Base-by-base conservation (phyloP, 2,888 invertebrate species). In the Drosophila helvetica region DNA sequence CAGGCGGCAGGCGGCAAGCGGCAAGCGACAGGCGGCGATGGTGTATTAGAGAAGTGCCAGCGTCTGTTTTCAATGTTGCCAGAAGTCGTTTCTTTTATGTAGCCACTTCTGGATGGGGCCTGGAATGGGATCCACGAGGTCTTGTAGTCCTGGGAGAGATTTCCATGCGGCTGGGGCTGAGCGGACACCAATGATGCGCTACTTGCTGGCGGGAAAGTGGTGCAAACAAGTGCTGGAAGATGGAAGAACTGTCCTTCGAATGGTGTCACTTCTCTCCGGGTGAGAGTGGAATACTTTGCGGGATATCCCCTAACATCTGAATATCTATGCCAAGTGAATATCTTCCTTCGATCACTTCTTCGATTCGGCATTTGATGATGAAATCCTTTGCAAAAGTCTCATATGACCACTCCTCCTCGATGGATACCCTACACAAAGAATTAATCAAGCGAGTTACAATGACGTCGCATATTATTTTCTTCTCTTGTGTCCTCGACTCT, bases 41-140 rank as follows among this genome's bases (percentile, higher is more conserved):
- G 68, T 85, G 88, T 78, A 83, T 86, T 73, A 72, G 73, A 78
- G 69, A 81, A 84, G 83, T 82, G 82, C 75, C 78, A 81, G 79
- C 79, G 83, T 87, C 89, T 90, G 89, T 89, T 89, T 90, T 86
- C 83, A 79, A 85, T 90, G 89, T 89, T 88, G 79, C 80, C 83
- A 85, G 68, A 43, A 75, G 87, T 86, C 86, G 74, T 83, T 86
- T 79, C 80, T 79, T 83, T 87, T 82, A 73, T 88, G 83, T 83
- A 77, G 79, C 83, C 82, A 82, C 88, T 88, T 83, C 80, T 67
- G 61, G 65, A 43, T 38, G 15, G 38, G 43, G 47, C 47, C 45
- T 48, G 64, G 47, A 48, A 46, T 48, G 15, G 48, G 50, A 17
- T 33, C 18, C 15, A 38, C 27, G 27, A 27, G 46, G 58, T 17